These are phyloP conservation scores for Calliphora vomitoria DNA, from an alignment of 2,888 invertebrate species.

Conservation along the genomic window DNA sequence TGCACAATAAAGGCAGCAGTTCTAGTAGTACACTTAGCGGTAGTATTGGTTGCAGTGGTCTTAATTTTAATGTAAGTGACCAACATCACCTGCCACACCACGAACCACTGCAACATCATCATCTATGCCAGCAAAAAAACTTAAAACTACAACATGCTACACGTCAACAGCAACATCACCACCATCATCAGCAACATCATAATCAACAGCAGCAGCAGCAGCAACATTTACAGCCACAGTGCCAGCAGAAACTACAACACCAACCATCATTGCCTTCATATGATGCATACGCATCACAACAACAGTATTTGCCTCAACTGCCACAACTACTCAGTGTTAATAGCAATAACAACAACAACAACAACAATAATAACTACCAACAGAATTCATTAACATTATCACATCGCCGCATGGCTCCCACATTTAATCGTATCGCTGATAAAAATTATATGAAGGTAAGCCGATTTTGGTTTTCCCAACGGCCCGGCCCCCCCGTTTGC, in stretches of 20 bases:
- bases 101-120: constrained; percentile 60
- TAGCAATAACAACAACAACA: constrained; percentile 13
- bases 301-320: constrained; percentile 73
- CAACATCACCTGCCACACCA: constrained; percentile 48
- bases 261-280: constrained; percentile 56
- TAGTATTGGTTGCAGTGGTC: constrained; percentile 46
- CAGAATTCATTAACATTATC: constrained; percentile 65
- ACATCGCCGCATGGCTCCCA: constrained; percentile 51
- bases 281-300: constrained; percentile 63
- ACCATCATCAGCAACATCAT: constrained; percentile 60
- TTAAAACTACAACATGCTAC: constrained; percentile 68
- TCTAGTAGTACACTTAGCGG: constrained; percentile 46
- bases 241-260: constrained; percentile 68
- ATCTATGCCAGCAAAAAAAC: constrained; percentile 67
- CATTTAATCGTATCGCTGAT: constrained; percentile 65
- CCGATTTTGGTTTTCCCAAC: constrained; percentile 41
- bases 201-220: too few relatives aligned
- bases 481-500: neutral
- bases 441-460: constrained; percentile 72
- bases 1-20: constrained; percentile 54
- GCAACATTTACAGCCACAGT: constrained; percentile 53
- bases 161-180: constrained; percentile 73
- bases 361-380: constrained; percentile 16
- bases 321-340: constrained; percentile 51
- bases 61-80: constrained; percentile 58